Evolutionary conservation across 2,797 vertebrate species (phyloP), one percentile per base, ranked within the genome.

Genomic region (Staurois parvus): DNA sequence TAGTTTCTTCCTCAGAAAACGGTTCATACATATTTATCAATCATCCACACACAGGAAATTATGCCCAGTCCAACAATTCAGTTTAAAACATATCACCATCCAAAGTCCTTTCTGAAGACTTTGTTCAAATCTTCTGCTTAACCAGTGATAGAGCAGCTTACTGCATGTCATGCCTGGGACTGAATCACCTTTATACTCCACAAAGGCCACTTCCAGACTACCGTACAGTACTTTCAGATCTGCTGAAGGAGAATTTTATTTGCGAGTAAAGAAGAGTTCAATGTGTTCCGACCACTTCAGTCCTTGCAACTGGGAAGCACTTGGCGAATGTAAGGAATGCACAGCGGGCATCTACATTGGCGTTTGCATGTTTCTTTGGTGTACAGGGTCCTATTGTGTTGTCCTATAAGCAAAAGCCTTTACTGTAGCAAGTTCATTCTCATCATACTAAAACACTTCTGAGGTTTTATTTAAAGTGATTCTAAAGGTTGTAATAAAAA

Each of bases 81-180:
- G 21, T 73, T 48, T 73, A 45, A 73, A 73, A 73, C 40, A 73
- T n/a, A 73, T 17, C 11, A 48, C 11, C 40, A 73, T 15, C 26
- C 40, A 45, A 42, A 73, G 24, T 48, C 72, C 72, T 48, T 73
- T 73, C 40, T 45, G 26, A 73, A 45, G 72, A 73, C 37, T 72
- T 66, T 66, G 64, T 29, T 66, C 64, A 66, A 2, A 26, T 66
- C 12, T 66, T 66, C n/a, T 28, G 26, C n/a, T 29, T 64, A 2
- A 26, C 7, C 59, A 26, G n/a, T 26, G 15, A 26, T 12, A 29
- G 1, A 66, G n/a, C 26, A 29, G 17, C 4, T 26, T 19, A 28
- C 64, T 13, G 64, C 3, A 2, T 29, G 26, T 29, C 11, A 29
- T 29, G 64, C 13, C 3, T 28, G 21, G 7, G 21, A 5, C 19